These are phyloP conservation scores for Barypeithes pellucidus DNA, from an alignment of 2,888 invertebrate genomes.

Conservation along the genomic window DNA sequence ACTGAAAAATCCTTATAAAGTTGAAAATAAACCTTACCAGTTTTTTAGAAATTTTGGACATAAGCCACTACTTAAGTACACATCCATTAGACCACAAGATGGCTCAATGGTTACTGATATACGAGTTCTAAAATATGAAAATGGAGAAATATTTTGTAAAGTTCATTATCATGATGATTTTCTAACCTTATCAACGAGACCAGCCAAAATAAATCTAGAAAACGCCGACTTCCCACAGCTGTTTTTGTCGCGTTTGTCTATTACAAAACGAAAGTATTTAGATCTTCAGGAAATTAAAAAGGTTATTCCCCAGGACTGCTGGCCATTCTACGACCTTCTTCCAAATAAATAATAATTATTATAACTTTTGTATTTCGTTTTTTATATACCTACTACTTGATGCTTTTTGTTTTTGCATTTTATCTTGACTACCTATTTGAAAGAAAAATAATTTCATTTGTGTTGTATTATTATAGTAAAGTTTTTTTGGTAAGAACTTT, in stretches of 20 bases:
- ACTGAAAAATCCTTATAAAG: conserved; percentile 29
- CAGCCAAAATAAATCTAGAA: conserved; percentile 7
- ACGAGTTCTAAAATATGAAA: conserved; percentile 24
- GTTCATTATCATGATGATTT: background rate
- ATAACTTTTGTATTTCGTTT: background rate
- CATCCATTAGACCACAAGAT: conserved; percentile 19
- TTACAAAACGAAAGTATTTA: conserved; percentile 26
- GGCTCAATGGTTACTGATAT: conserved; percentile 23
- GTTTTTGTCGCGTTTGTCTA: conserved; percentile 20
- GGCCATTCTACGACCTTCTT: conserved; percentile 18
- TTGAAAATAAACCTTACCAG: conserved; percentile 30
- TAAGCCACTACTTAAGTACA: conserved; percentile 22
- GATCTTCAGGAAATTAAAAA: conserved; percentile 34
- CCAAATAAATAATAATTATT: conserved; percentile 1
- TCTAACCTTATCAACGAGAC: conserved; percentile 10
- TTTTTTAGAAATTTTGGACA: conserved; percentile 27
- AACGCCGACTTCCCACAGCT: conserved; percentile 8
- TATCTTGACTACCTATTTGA: background rate
- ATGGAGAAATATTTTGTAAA: conserved; percentile 16
- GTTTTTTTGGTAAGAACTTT: background rate
- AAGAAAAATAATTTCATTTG: background rate
- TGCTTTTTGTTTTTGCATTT: no score
- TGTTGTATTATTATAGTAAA: background rate
- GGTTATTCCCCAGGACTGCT: conserved; percentile 30
- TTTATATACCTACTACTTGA: no score